A percentile compares a stretch with the other conserved stretches of the same genome.
Evolutionary conservation across 2,797 vertebrate species (phyloP).

Genomic region (Argentina silus): DNA sequence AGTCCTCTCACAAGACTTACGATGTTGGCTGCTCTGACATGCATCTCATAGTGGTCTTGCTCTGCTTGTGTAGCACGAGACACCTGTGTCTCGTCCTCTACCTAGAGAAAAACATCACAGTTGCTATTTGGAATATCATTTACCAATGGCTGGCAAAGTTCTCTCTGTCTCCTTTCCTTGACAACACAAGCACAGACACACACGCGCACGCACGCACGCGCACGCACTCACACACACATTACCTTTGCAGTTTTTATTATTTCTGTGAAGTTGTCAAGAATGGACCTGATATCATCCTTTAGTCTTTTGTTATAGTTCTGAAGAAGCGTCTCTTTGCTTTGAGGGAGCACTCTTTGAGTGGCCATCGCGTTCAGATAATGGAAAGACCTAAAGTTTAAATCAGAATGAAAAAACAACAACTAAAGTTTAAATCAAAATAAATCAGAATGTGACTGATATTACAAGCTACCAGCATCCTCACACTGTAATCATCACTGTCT

Average conservation of each 20-base stretch:
- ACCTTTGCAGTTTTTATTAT: conserved; percentile 97
- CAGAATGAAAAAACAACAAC: neutral
- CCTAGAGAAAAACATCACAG: conserved; percentile 69
- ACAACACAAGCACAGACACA: too few species aligned
- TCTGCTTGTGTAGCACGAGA: conserved; percentile 93
- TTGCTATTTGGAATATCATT: neutral
- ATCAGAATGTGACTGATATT: neutral
- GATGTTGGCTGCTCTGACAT: conserved; percentile 96
- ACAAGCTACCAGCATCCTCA: neutral
- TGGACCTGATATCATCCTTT: conserved; percentile 93
- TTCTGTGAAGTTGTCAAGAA: conserved; percentile 97
- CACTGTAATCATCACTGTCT: neutral
- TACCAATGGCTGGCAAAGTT: neutral
- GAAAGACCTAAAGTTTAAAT: conserved; percentile 7
- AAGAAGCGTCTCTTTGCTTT: conserved; percentile 94
- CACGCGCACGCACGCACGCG: neutral
- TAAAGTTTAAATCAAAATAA: neutral
- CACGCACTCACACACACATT: conserved; percentile 8
- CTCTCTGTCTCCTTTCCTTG: too few species aligned
- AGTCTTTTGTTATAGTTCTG: conserved; percentile 98
- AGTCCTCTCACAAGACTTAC: conserved; percentile 68
- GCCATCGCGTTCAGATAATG: conserved; percentile 76
- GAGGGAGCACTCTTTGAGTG: conserved; percentile 86
- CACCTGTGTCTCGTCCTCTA: conserved; percentile 98
- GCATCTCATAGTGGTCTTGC: conserved; percentile 98